Evolutionary conservation across 2,113 vertebrate species (phyloP).

Genomic region (Serilophus lunatus): DNA sequence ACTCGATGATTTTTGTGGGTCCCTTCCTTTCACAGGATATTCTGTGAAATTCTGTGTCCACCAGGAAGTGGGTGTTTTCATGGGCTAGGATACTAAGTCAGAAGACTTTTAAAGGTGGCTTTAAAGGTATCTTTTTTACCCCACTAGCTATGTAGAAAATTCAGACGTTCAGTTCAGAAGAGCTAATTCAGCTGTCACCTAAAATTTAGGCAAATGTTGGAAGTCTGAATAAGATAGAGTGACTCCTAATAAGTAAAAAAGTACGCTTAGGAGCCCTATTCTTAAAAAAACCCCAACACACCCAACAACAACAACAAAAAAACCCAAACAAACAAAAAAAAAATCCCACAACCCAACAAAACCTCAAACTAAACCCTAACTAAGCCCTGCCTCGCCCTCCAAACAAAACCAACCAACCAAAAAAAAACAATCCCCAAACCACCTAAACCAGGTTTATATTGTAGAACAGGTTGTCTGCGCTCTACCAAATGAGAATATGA

Average conservation of each 20-base stretch:
- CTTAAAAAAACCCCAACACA: background rate
- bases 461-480: background rate
- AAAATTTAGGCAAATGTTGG: background rate
- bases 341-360: no score
- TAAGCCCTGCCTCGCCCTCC: no score
- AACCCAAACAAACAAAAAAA: no score
- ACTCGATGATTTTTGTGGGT: background rate
- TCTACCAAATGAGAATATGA: background rate
- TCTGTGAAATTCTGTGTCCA: background rate
- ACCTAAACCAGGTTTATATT: background rate
- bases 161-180: background rate
- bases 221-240: background rate
- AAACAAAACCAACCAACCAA: background rate
- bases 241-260: background rate
- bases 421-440: background rate
- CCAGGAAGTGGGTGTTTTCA: background rate
- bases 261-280: fast-evolving
- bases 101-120: background rate
- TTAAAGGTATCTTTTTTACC: background rate
- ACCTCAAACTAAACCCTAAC: background rate
- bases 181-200: background rate
- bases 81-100: background rate
- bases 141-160: background rate
- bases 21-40: background rate
- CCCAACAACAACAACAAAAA: background rate